Evolutionary conservation across 35 echinoderm and acorn worm genomes (phyloP).

Genomic region (Apostichopus japonicus): DNA sequence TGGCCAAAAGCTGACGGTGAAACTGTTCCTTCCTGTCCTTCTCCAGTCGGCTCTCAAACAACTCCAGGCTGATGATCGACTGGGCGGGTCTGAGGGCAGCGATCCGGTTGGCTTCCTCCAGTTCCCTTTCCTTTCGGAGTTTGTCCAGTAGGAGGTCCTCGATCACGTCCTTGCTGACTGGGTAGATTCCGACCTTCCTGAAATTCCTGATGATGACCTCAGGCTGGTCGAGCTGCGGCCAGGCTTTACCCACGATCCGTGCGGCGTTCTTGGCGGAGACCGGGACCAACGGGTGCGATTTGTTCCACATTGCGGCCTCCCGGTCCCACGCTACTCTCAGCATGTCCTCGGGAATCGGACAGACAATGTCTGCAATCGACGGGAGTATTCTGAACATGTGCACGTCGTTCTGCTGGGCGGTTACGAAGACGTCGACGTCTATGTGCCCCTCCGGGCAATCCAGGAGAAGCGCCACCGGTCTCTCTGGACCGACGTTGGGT

Average conservation of each 20-base stretch:
- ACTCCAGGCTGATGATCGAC: slow-evolving; percentile 17
- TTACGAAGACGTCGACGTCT: slow-evolving; percentile 59
- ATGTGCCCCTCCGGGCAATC: slow-evolving; percentile 58
- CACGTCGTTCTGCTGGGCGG: slow-evolving; percentile 63
- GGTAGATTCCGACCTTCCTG: slow-evolving; percentile 55
- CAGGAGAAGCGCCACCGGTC: slow-evolving; percentile 54
- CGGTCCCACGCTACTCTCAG: slow-evolving; percentile 33
- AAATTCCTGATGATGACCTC: slow-evolving; percentile 47
- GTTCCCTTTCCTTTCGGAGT: background rate
- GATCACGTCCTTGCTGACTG: slow-evolving; percentile 33
- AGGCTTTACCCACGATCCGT: slow-evolving; percentile 47
- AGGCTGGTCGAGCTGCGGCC: slow-evolving; percentile 45
- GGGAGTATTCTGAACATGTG: slow-evolving; percentile 60
- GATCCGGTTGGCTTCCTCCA: slow-evolving; percentile 5
- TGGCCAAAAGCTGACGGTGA: slow-evolving; percentile 37
- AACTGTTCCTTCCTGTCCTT: slow-evolving; percentile 36
- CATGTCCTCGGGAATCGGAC: slow-evolving; percentile 36
- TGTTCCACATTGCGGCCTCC: slow-evolving; percentile 24
- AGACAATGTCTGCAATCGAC: slow-evolving; percentile 27
- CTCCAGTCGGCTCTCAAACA: slow-evolving; percentile 46
- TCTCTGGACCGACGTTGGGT: slow-evolving; percentile 42
- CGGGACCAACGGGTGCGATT: slow-evolving; percentile 39
- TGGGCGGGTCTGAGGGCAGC: slow-evolving; percentile 25
- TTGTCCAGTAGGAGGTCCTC: slow-evolving; percentile 37
- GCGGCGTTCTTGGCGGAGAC: slow-evolving; percentile 58